Evolutionary conservation across 2,888 invertebrate genomes (phyloP).

Genomic region (Masnerella sp.): DNA sequence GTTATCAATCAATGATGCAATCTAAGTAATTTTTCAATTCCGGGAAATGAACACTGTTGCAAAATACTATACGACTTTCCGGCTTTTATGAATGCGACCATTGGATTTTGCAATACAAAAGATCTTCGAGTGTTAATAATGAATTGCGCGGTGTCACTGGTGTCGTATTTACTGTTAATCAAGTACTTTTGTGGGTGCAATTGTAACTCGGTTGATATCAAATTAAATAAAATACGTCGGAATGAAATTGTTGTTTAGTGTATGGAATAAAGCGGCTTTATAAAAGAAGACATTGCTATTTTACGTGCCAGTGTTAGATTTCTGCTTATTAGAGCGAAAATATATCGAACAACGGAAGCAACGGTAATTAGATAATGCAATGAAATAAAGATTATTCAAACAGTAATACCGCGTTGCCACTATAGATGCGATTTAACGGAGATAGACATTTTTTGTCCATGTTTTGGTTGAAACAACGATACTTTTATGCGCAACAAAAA

Average conservation of each 20-base stretch:
- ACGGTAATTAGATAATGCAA: constrained; percentile 47
- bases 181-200: not conserved
- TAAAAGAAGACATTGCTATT: constrained; percentile 26
- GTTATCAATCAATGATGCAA: too few relatives aligned
- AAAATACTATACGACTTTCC: too few relatives aligned
- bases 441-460: constrained; percentile 9
- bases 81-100: too few relatives aligned
- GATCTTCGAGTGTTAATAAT: constrained; percentile 11
- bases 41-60: too few relatives aligned
- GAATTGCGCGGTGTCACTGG: not conserved
- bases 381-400: constrained; percentile 28
- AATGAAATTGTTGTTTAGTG: constrained; percentile 7
- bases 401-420: constrained; percentile 4
- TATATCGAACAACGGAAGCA: constrained; percentile 50
- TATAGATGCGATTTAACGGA: constrained; percentile 4
- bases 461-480: constrained; percentile 9
- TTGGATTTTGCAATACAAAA: constrained; percentile 1
- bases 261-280: constrained; percentile 5
- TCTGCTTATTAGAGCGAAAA: constrained; percentile 52
- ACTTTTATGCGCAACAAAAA: constrained; percentile 17
- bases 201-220: constrained; percentile 21
- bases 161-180: constrained; percentile 27
- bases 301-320: constrained; percentile 15
- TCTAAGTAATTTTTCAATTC: too few relatives aligned
- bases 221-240: constrained; percentile 16